A percentile compares a stretch with the other conserved stretches of the same genome.
These are phyloP conservation scores for Prenolepis imparis DNA, from an alignment of 2,888 invertebrate genomes.

Conservation along the genomic window DNA sequence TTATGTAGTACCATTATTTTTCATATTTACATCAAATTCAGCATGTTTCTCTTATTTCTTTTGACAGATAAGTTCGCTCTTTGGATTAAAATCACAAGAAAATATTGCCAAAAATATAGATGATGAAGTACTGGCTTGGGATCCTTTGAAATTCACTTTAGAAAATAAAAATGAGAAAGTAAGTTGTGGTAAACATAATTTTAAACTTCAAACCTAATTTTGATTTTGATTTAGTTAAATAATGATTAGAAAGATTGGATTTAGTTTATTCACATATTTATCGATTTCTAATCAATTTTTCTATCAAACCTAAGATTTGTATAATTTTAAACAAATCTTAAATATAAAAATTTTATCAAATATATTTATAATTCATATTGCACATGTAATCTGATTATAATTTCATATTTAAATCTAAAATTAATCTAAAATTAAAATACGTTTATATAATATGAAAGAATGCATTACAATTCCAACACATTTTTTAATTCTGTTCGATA, in stretches of 20 bases:
- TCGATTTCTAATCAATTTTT: not conserved
- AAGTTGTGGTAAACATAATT: constrained; percentile 64
- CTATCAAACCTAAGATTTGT: not conserved
- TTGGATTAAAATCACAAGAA: constrained; percentile 86
- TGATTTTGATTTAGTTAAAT: not conserved
- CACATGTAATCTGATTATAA: not conserved
- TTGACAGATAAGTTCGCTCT: constrained; percentile 89
- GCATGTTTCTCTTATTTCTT: constrained; percentile 12
- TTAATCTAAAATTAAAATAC: not conserved
- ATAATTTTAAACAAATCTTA: not conserved
- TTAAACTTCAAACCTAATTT: not conserved
- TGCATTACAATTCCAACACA: not conserved
- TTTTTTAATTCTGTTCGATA: constrained; percentile 61
- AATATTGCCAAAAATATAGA: constrained; percentile 64
- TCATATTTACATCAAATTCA: not conserved
- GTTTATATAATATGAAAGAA: not conserved
- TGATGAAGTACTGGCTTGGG: constrained; percentile 59
- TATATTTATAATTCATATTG: not conserved
- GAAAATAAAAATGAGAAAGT: constrained; percentile 88
- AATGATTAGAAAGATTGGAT: not conserved
- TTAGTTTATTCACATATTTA: not conserved
- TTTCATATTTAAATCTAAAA: not conserved
- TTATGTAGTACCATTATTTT: not conserved
- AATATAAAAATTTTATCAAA: not conserved
- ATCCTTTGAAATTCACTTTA: constrained; percentile 89